Evolutionary conservation across 2,113 vertebrate genomes (phyloP), one percentile per base, ranked within the genome.

Genomic region (Sialia sialis): DNA sequence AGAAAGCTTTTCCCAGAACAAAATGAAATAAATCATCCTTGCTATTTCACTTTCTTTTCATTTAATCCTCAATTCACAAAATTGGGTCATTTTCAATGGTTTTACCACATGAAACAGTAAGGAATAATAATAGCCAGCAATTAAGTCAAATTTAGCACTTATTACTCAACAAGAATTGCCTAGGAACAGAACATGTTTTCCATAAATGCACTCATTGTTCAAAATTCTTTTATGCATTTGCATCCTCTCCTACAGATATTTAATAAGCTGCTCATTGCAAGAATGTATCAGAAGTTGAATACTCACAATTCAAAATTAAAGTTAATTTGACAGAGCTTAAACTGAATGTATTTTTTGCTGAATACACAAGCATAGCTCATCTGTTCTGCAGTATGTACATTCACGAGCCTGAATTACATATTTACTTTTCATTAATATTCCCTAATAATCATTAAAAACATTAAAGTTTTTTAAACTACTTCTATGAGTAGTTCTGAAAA

Each of bases 121-220:
- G 93, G 88, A 95, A 96, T 80, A 94, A 93, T 86, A 96, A 95
- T 86, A 96, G 94, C 68, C 74, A 88, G 59, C 83, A 96, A 95
- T 96, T 96, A 96, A 94, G 90, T 63, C 85, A 94, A 92, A 93
- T 93, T 94, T 95, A 94, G 90, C 46, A 73, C 67, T 96, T 95
- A 94, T 90, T 96, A 95, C 92, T 92, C 88, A 94, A 92, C 86
- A 94, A 96, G 76, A 96, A 96, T 90, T 96, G 94, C 92, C 85
- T 86, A 94, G 94, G 93, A 96, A 95, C 75, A 94, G 83, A 96
- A 93, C 90, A 80, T 88, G 92, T 88, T 95, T 95, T 92, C 88
- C 79, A 93, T 63, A 92, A 95, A 88, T 41, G 80, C 49, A 90
- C 89, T 92, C 80, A 93, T 95, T 90, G 80, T 94, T 95, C 60